phyloP scores from a whole-genome alignment of 1,140 invertebrate genomes.

The Brachionus angularis region DNA sequence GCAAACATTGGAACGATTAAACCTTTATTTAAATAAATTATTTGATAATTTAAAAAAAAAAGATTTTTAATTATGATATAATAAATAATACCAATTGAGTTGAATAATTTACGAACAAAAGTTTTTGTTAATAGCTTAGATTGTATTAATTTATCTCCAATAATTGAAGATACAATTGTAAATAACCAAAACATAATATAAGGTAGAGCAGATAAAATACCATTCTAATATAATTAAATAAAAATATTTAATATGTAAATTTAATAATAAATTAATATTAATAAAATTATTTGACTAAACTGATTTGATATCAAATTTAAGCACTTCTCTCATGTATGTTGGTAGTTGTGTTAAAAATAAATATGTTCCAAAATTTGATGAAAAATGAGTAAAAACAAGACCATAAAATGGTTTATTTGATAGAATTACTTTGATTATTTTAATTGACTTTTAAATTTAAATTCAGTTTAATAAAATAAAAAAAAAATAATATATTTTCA shows the following conservation, averaged over 20 bases:
- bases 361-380: constrained; percentile 55
- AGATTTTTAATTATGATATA: too few species aligned
- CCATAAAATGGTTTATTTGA: constrained; percentile 51
- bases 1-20: neutral
- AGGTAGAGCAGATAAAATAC: neutral
- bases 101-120: neutral
- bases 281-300: constrained; percentile 46
- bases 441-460: constrained; percentile 68
- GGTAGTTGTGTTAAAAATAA: constrained; percentile 57
- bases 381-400: constrained; percentile 50
- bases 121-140: neutral
- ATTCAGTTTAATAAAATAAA: constrained; percentile 77
- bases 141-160: neutral
- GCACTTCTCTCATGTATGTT: constrained; percentile 57
- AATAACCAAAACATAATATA: neutral
- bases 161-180: neutral
- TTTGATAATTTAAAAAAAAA: too few species aligned
- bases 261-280: neutral
- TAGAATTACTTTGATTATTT: constrained; percentile 44
- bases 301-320: constrained; percentile 54
- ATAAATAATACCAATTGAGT: neutral
- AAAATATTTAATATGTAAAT: neutral
- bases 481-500: constrained; percentile 73
- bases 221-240: neutral
- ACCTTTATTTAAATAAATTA: too few species aligned